phyloP scores from a whole-genome alignment of 2,888 invertebrate species.

The Choristoneura rosaceana region DNA sequence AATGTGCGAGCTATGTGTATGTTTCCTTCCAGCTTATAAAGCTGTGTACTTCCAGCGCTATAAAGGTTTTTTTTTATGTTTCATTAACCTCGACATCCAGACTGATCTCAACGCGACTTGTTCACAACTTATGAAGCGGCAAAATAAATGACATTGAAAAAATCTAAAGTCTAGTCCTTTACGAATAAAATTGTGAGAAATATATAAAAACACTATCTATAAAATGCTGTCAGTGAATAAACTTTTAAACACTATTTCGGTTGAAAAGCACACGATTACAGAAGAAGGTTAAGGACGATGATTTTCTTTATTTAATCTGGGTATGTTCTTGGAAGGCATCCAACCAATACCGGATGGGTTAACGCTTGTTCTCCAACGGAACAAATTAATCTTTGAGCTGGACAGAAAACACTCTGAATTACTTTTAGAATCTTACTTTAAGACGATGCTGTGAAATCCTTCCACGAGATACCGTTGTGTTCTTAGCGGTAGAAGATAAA shows the following conservation, averaged over 20 bases:
- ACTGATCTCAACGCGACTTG: background rate
- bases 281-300: constrained; percentile 10
- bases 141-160: background rate
- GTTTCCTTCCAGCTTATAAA: too few species aligned
- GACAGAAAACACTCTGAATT: constrained; percentile 49
- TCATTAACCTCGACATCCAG: background rate
- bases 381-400: constrained; percentile 57
- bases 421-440: constrained; percentile 41
- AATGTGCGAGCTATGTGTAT: too few species aligned
- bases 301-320: constrained; percentile 30
- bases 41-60: too few species aligned
- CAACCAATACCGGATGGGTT: constrained; percentile 61
- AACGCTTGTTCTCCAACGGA: constrained; percentile 58
- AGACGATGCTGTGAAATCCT: constrained; percentile 18
- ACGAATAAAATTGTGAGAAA: background rate
- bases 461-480: constrained; percentile 9
- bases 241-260: background rate
- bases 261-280: constrained; percentile 13
- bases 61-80: background rate
- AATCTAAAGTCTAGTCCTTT: background rate
- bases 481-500: constrained; percentile 3
- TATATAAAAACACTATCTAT: background rate
- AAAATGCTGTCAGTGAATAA: background rate
- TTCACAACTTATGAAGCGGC: background rate
- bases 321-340: constrained; percentile 56